Evolutionary conservation across 2,797 vertebrate species (phyloP).

Genomic region (Nyctalus aviator): DNA sequence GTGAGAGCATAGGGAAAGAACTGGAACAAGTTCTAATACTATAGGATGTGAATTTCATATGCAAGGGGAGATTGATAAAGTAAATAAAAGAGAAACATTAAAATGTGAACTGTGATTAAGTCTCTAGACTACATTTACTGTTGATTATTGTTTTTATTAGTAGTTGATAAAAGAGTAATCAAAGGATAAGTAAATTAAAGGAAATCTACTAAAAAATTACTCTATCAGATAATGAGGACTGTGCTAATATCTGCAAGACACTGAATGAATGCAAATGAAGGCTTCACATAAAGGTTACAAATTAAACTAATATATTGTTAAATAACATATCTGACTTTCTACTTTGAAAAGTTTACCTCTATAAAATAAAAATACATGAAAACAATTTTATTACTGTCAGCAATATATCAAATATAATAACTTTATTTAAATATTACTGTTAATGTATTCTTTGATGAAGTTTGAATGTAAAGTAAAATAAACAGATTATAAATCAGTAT

Average conservation of each 20-base stretch:
- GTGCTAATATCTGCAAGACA: neutral
- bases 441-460: neutral
- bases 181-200: neutral
- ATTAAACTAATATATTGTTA: neutral
- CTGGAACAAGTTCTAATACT: neutral
- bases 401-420: neutral
- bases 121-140: neutral
- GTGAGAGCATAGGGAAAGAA: neutral
- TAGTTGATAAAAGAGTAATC: neutral
- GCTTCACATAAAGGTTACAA: neutral
- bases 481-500: neutral
- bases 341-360: neutral
- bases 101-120: neutral
- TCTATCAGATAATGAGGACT: neutral
- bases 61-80: neutral
- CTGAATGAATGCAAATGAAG: neutral
- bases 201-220: neutral
- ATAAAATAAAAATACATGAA: neutral
- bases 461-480: neutral
- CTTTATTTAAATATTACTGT: neutral
- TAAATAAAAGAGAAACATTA: neutral
- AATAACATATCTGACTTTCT: neutral
- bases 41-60: neutral
- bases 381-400: neutral
- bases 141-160: neutral